phyloP scores from a whole-genome alignment of 2,797 vertebrate genomes.

The Sebastes nivosus region DNA sequence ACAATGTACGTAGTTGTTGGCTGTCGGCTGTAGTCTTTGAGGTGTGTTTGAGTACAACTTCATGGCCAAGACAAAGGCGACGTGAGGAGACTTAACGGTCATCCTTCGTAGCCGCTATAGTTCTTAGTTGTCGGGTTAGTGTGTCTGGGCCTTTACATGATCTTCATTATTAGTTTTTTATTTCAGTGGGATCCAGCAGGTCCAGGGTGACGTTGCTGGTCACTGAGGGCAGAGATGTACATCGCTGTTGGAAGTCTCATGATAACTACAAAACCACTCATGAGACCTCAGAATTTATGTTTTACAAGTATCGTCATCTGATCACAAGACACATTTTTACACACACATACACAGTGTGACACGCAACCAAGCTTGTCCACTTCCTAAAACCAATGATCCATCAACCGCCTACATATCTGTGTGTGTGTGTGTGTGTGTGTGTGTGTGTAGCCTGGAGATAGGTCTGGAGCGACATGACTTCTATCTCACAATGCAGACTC shows the following conservation, averaged over 20 bases:
- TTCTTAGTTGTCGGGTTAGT: too few species aligned
- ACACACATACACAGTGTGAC: not conserved
- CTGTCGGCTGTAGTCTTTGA: too few species aligned
- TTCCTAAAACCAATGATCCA: not conserved
- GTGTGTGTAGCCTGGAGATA: not conserved
- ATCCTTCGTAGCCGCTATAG: too few species aligned
- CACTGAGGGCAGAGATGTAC: not conserved
- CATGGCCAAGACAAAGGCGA: too few species aligned
- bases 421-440: not conserved
- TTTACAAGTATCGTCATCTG: not conserved
- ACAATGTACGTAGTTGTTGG: too few species aligned
- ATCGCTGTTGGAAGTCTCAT: not conserved
- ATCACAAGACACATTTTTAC: constrained; percentile 51
- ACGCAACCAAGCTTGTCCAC: not conserved
- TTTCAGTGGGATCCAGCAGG: not conserved
- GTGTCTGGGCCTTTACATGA: not conserved
- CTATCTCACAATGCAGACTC: not conserved
- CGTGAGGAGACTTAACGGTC: too few species aligned
- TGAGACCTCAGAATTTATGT: not conserved
- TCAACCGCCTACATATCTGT: not conserved
- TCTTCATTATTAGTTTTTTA: not conserved
- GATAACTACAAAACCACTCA: not conserved
- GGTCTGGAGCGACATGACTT: constrained; percentile 20
- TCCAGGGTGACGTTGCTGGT: not conserved
- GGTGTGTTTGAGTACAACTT: too few species aligned